phyloP scores from a whole-genome alignment of 2,797 vertebrate species.

The Hemibagrus guttatus region DNA sequence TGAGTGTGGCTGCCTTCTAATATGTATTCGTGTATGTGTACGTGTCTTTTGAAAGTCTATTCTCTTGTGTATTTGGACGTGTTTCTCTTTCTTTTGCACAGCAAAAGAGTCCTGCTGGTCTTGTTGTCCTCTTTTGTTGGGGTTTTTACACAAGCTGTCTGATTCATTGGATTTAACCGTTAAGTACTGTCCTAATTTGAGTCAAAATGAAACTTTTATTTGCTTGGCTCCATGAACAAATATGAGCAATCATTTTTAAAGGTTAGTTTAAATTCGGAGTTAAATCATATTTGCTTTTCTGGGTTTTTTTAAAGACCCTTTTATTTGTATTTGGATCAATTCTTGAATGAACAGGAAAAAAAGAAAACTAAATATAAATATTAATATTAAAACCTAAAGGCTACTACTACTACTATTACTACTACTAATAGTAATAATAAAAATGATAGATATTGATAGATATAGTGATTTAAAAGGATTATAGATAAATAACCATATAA shows the following conservation, averaged over 20 bases:
- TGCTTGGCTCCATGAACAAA: neutral
- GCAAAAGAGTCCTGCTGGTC: neutral
- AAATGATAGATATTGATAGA: no score
- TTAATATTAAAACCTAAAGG: no score
- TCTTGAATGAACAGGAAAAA: neutral
- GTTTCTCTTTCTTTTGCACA: slow-evolving; percentile 26
- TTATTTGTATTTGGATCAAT: neutral
- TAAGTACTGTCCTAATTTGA: neutral
- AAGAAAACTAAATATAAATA: no score
- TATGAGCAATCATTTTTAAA: neutral
- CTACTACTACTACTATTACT: no score
- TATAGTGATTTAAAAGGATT: no score
- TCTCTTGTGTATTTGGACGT: neutral
- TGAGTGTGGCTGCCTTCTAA: slow-evolving; percentile 63
- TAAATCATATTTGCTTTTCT: neutral
- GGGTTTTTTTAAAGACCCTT: neutral
- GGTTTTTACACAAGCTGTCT: neutral
- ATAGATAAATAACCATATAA: neutral
- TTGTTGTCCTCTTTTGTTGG: slow-evolving; percentile 4
- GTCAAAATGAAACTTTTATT: neutral
- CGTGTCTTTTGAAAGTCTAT: slow-evolving; percentile 18
- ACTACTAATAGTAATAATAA: no score
- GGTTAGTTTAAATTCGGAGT: neutral
- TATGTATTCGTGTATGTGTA: slow-evolving; percentile 54
- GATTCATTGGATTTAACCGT: neutral